Conservation (phyloP, 2,113 vertebrate genomes). For the Alexandromys fortis region DNA sequence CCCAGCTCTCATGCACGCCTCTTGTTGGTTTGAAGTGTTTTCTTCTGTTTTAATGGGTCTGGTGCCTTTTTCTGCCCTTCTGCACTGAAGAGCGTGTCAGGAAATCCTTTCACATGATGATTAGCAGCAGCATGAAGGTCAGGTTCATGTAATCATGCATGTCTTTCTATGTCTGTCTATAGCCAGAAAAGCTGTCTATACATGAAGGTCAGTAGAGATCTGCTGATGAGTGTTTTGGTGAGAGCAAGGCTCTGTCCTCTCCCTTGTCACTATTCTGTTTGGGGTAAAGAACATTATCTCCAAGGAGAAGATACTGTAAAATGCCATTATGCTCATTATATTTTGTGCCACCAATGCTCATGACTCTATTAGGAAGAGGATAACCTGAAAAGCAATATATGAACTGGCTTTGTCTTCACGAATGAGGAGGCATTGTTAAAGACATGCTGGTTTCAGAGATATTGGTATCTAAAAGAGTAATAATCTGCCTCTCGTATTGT, state of each 20-base stretch:
- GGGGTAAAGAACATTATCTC: neutral
- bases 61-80: neutral
- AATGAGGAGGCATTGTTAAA: neutral
- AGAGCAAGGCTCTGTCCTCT: neutral
- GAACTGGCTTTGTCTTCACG: neutral
- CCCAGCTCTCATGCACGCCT: neutral
- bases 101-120: neutral
- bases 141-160: neutral
- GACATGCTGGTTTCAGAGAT: neutral
- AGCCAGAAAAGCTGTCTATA: neutral
- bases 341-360: neutral
- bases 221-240: slow-evolving; percentile 12
- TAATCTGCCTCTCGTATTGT: neutral
- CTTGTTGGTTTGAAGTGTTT: neutral
- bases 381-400: neutral
- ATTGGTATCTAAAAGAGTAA: neutral
- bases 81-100: neutral
- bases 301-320: neutral
- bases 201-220: neutral
- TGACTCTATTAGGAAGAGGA: neutral
- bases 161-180: neutral
- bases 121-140: neutral
- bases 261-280: neutral
- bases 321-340: neutral
- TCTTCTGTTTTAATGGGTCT: neutral